Conservation (phyloP, 2,888 invertebrate genomes). For the Tenthredo notha region DNA sequence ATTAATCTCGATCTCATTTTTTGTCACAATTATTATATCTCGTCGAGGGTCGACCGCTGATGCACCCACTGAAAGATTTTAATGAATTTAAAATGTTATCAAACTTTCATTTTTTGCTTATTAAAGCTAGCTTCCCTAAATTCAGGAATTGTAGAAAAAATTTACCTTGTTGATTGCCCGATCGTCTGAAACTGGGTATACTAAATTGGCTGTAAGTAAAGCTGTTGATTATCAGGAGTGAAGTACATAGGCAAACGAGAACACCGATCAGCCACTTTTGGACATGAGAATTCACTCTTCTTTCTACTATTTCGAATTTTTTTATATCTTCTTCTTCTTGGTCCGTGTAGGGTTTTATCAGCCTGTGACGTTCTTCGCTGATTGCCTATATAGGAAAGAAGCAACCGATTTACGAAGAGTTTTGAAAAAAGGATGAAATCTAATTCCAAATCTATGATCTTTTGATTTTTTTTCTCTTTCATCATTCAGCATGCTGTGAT, state of each 20-base stretch:
- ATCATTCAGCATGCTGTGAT: too few relatives aligned
- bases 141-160: too few relatives aligned
- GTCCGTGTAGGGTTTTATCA: background rate
- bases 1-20: conserved; percentile 58
- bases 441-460: too few relatives aligned
- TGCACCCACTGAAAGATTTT: background rate
- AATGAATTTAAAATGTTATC: too few relatives aligned
- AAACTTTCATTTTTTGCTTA: too few relatives aligned
- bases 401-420: too few relatives aligned
- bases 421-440: background rate
- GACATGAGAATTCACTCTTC: conserved; percentile 61
- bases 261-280: conserved; percentile 71
- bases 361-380: background rate
- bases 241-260: conserved; percentile 67
- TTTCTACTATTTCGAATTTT: background rate
- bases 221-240: conserved; percentile 70
- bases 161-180: conserved; percentile 36
- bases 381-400: background rate
- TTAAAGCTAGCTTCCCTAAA: too few relatives aligned
- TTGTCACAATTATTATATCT: conserved; percentile 55
- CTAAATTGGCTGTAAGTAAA: conserved; percentile 69
- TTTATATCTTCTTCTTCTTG: background rate
- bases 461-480: too few relatives aligned
- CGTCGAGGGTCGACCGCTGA: background rate
- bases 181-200: conserved; percentile 54